phyloP scores from a whole-genome alignment of 1,140 invertebrate species.

The Heliconius nattereri region DNA sequence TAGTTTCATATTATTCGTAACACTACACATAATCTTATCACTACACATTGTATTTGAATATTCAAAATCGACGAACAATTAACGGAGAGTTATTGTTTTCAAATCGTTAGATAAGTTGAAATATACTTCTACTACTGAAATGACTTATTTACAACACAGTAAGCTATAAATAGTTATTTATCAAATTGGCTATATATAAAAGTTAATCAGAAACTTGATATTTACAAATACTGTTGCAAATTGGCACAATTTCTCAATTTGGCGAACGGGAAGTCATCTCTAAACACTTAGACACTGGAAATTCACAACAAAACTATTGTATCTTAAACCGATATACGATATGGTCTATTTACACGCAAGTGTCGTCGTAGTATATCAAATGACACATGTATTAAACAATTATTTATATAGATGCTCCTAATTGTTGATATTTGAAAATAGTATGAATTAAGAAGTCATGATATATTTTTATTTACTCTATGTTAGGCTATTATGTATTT shows the following conservation, averaged over 20 bases:
- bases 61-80: constrained; percentile 28
- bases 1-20: constrained; percentile 11
- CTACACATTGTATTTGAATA: constrained; percentile 24
- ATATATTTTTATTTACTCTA: background rate
- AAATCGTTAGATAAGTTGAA: constrained; percentile 28
- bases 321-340: constrained; percentile 40
- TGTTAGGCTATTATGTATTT: background rate
- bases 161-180: constrained; percentile 32
- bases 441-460: background rate
- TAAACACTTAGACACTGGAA: constrained; percentile 27
- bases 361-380: constrained; percentile 18
- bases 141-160: constrained; percentile 35
- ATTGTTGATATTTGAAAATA: background rate
- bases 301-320: constrained; percentile 40
- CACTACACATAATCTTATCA: constrained; percentile 24
- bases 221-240: constrained; percentile 37
- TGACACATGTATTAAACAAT: background rate
- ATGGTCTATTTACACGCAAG: constrained; percentile 43
- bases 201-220: constrained; percentile 36
- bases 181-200: constrained; percentile 38
- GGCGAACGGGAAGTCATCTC: constrained; percentile 32
- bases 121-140: constrained; percentile 25
- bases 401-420: background rate
- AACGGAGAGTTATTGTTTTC: constrained; percentile 27
- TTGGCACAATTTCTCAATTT: constrained; percentile 42